These are phyloP conservation scores for Hyles euphorbiae DNA, from an alignment of 1,140 invertebrate species.

Conservation along the genomic window DNA sequence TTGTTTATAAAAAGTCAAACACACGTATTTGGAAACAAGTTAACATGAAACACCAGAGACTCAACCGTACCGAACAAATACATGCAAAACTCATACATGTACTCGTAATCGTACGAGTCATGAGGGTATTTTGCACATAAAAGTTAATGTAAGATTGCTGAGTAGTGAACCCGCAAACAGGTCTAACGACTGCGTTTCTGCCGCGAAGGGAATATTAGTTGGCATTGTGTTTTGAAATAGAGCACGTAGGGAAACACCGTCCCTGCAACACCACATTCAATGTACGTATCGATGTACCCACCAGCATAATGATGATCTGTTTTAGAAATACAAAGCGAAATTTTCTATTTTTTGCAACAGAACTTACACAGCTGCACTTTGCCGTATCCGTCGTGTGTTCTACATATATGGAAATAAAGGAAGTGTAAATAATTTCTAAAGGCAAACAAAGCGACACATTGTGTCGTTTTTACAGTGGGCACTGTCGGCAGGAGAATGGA, in stretches of 20 bases:
- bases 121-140: slow-evolving; percentile 16
- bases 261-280: background rate
- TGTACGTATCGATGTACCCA: background rate
- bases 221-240: slow-evolving; percentile 5
- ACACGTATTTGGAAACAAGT: background rate
- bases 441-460: background rate
- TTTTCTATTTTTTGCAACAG: too few species aligned
- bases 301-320: background rate
- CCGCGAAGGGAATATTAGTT: slow-evolving; percentile 12
- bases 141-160: slow-evolving; percentile 29
- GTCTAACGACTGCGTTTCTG: slow-evolving; percentile 14
- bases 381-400: background rate
- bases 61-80: background rate
- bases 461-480: background rate
- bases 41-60: background rate
- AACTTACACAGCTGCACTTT: background rate
- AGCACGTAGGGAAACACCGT: slow-evolving; percentile 13
- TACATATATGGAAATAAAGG: background rate
- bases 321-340: background rate
- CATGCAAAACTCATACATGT: background rate
- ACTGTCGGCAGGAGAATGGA: background rate
- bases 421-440: background rate
- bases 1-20: background rate
- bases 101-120: slow-evolving; percentile 1
- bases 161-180: slow-evolving; percentile 17